Base-by-base conservation (phyloP, 2,797 vertebrate species). In the Balearica regulorum region DNA sequence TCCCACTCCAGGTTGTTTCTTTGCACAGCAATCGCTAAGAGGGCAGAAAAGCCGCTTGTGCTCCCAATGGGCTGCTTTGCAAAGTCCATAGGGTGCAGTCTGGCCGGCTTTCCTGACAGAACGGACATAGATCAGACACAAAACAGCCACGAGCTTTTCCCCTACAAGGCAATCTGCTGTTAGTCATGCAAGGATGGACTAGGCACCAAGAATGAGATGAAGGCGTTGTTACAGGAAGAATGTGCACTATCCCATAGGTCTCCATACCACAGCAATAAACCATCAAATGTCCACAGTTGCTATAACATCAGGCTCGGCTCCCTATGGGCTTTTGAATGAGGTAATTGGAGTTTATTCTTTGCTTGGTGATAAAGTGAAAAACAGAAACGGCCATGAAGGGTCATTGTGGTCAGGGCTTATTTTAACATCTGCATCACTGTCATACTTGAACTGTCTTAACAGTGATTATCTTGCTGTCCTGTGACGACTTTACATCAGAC, bases 351-450 rank as follows among this genome's bases (percentile, higher is more conserved):
- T 87, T 94, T 92, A 78, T 72, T 71, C 49, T 93, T 92, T 95
- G 33, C n/a, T 87, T 89, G 33, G 41, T 64, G 55, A 64, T 93
- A 77, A 79, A 85, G 65, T 65, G 83, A 65, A 91, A 96, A 97
- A 57, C 86, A 96, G 92, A 83, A 93, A 92, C 0, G 0, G 24
- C 65, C 71, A 48, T 46, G 60, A 77, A 89, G 51, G 57, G 41
- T 69, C 33, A 43, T 43, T 94, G 54, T 58, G 81, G 61, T 90
- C 60, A 87, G 55, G 57, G 49, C 10, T 80, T 92, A n/a, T 92
- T 95, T 85, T 92, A 91, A 92, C 81, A 81, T 96, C 83, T 89
- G 70, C 71, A 83, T 77, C 64, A 17, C 55, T 87, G 92, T 89
- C 75, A 78, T 94, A 80, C 48, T 95, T 89, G 83, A 93, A 83